Percentiles rank a stretch among this genome's conserved stretches.
phyloP scores from a whole-genome alignment of 2,888 invertebrate species.

The Orthosia gothica region DNA sequence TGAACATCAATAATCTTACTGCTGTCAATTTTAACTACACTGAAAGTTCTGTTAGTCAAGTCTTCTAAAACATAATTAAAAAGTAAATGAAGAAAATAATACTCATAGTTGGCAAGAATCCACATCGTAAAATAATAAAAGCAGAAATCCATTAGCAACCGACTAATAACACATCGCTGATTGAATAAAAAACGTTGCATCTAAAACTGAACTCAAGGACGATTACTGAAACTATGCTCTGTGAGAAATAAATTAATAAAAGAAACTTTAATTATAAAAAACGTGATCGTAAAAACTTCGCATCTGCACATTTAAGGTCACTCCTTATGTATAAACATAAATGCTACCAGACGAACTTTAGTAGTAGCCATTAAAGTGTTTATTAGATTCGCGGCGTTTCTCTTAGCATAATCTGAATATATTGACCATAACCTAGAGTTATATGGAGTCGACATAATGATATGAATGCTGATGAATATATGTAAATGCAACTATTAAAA shows the following conservation, averaged over 20 bases:
- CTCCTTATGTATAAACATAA: constrained; percentile 25
- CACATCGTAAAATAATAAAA: neutral
- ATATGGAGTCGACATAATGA: constrained; percentile 21
- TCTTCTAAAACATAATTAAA: neutral
- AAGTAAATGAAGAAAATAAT: constrained; percentile 10
- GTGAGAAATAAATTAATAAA: constrained; percentile 18
- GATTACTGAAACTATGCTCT: constrained; percentile 19
- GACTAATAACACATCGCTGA: constrained; percentile 4
- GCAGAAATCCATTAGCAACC: constrained; percentile 3
- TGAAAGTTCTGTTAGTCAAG: neutral
- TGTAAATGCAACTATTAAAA: neutral
- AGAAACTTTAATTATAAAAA: constrained; percentile 32
- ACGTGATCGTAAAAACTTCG: constrained; percentile 35
- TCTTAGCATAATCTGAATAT: constrained; percentile 40
- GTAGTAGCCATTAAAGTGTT: constrained; percentile 44
- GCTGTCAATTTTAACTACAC: neutral
- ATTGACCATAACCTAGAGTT: constrained; percentile 49
- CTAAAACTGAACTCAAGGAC: constrained; percentile 54
- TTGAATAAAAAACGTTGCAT: constrained; percentile 22
- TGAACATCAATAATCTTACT: neutral
- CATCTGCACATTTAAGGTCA: constrained; percentile 45
- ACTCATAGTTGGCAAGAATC: neutral
- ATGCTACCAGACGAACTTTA: constrained; percentile 54
- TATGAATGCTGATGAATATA: constrained; percentile 36
- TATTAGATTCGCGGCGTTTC: constrained; percentile 41